Conservation (phyloP, 1,140 invertebrate genomes). For the Ctenoplectra terminalis region DNA sequence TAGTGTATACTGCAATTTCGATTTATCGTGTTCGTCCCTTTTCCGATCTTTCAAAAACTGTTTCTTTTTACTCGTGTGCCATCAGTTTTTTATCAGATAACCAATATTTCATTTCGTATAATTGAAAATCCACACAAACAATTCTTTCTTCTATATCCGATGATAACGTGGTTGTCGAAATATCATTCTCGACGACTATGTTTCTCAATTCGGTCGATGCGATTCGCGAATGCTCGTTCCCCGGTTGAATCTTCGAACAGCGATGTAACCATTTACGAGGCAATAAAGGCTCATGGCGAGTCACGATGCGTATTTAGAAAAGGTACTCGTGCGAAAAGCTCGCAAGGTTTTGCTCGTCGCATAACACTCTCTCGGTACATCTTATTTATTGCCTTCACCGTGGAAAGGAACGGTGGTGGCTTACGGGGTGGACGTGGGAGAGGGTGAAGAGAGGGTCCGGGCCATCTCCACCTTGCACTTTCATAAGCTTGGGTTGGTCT, state of each 20-base stretch:
- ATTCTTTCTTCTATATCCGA: too few species aligned
- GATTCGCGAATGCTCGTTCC: neutral
- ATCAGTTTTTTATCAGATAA: neutral
- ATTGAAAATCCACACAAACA: neutral
- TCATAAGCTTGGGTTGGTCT: slow-evolving; percentile 64
- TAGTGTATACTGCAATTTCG: slow-evolving; percentile 3
- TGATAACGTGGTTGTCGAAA: neutral
- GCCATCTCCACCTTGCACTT: slow-evolving; percentile 58
- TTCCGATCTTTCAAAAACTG: slow-evolving; percentile 12
- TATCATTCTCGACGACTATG: neutral
- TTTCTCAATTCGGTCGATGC: neutral
- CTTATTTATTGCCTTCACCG: slow-evolving; percentile 66
- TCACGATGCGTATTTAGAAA: slow-evolving; percentile 23
- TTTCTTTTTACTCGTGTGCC: neutral
- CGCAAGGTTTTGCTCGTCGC: slow-evolving; percentile 35
- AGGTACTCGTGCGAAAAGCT: slow-evolving; percentile 38
- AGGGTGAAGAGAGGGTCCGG: slow-evolving; percentile 1
- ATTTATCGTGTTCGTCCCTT: slow-evolving; percentile 1
- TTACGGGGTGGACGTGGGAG: neutral
- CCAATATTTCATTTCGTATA: neutral
- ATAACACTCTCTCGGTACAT: slow-evolving; percentile 44
- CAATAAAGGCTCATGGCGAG: slow-evolving; percentile 28
- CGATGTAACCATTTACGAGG: slow-evolving; percentile 42
- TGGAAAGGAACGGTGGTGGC: slow-evolving; percentile 20
- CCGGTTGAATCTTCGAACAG: neutral